Conservation (phyloP, 2,888 invertebrate genomes). For the Parnassius mnemosyne region DNA sequence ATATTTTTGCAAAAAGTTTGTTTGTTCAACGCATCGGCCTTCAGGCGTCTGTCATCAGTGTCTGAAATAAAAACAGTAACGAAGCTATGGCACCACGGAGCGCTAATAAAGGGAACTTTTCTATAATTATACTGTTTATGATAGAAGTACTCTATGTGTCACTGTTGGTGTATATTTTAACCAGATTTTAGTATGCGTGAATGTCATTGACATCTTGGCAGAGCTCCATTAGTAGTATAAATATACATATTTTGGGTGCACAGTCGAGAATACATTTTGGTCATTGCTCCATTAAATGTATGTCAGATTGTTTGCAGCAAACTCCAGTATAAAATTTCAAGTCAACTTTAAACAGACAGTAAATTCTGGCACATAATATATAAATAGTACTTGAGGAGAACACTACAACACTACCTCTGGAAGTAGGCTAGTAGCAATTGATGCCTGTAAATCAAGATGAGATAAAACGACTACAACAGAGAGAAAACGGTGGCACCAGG, state of each 20-base stretch:
- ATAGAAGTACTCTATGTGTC: constrained; percentile 35
- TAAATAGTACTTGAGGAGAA: too few relatives aligned
- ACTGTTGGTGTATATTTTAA: constrained; percentile 46
- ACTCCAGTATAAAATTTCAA: constrained; percentile 3
- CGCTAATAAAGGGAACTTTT: constrained; percentile 26
- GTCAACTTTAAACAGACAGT: too few relatives aligned
- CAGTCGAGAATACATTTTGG: constrained; percentile 67
- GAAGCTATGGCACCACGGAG: constrained; percentile 5
- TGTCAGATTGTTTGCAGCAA: constrained; percentile 39
- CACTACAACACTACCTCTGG: too few relatives aligned
- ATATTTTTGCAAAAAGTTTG: not conserved
- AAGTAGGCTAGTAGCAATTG: too few relatives aligned
- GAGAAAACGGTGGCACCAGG: too few relatives aligned
- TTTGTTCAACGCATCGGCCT: constrained; percentile 8
- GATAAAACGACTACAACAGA: too few relatives aligned
- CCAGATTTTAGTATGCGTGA: constrained; percentile 57
- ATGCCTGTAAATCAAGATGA: too few relatives aligned
- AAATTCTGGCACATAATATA: too few relatives aligned
- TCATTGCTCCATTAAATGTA: constrained; percentile 63
- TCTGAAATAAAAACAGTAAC: constrained; percentile 3
- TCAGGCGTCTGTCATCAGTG: constrained; percentile 8
- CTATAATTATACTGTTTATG: constrained; percentile 38
- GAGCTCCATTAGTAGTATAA: constrained; percentile 69
- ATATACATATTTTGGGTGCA: constrained; percentile 71
- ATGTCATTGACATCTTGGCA: constrained; percentile 77